Conservation (phyloP, 2,113 vertebrate genomes). For the Boulengeromyrus knoepffleri region DNA sequence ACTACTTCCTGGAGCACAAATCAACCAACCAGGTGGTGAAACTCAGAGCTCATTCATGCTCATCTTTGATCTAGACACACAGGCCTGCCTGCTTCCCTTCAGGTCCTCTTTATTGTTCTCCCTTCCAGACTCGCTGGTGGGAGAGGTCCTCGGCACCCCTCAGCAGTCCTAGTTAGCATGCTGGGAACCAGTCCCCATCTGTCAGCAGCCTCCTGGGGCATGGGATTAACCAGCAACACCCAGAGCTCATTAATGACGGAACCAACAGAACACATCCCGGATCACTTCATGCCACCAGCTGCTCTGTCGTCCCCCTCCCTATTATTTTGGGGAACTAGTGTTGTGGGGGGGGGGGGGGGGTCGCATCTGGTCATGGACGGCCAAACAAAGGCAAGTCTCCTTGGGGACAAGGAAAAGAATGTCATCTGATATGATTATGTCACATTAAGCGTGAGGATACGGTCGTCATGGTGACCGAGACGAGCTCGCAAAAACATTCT, state of each 20-base stretch:
- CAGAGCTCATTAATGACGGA: slow-evolving; percentile 17
- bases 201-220: slow-evolving; percentile 14
- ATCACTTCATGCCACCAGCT: slow-evolving; percentile 10
- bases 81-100: neutral
- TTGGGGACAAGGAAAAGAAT: neutral
- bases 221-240: slow-evolving; percentile 18
- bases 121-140: neutral
- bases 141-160: neutral
- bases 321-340: slow-evolving; percentile 5
- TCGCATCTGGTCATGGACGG: slow-evolving; percentile 9
- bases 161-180: slow-evolving; percentile 10
- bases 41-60: neutral
- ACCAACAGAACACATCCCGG: slow-evolving; percentile 7
- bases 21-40: neutral
- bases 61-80: neutral
- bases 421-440: slow-evolving; percentile 21
- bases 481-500: slow-evolving; percentile 5
- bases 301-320: neutral
- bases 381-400: slow-evolving; percentile 19
- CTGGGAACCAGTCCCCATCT: slow-evolving; percentile 22
- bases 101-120: neutral
- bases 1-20: neutral
- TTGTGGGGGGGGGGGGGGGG: neutral
- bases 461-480: slow-evolving; percentile 4
- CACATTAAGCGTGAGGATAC: slow-evolving; percentile 1